Evolutionary conservation across 1,140 invertebrate species (phyloP), one percentile per base, ranked within the genome.

Genomic region (Cardiocondyla obscurior): DNA sequence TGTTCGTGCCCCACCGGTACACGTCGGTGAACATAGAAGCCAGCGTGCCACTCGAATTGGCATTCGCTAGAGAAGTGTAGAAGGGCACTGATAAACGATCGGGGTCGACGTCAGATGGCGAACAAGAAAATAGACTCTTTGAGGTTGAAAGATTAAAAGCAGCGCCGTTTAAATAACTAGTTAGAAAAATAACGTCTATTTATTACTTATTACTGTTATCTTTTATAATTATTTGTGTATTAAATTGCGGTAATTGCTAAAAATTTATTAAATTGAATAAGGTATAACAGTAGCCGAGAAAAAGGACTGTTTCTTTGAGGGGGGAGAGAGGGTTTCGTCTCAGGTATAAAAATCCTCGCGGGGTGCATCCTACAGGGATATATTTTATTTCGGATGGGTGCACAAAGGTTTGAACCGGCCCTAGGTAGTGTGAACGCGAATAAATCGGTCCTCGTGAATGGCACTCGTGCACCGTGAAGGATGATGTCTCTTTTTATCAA

Each of bases 401-500:
- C 51, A 74, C 49, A 81, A 77, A 60, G 74, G 44, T 67, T 39
- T 51, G 44, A 79, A 69, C 33, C 74, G 33, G 62, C 33, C 33
- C 16, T 69, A 33, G 74, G 4, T 79, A 42, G 58, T 76, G 70
- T 36, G 57, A 82, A 82, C 36, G 81, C 58, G 72, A 58, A 82
- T 82, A 82, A 82, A 82, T 82, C 81, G 46, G 58, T 46, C 6
- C 39, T 30, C 36, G 36, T 77, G 81, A 82, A 82, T 82, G 19
- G 72, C 44, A 14, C 46, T 77, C 60, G 72, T 74, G 69, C 53
- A 81, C 39, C 67, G 69, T 74, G 30, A 53, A 62, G 46, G 58
- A 65, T 53, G 8, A 25, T 44, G 25, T 39, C 58, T 57, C 25
- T 64, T 74, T 74, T 49, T 74, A 30, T 73, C 10, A 46, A 33